Evolutionary conservation across 2,888 invertebrate species (phyloP).

Genomic region (Fragum sueziense): DNA sequence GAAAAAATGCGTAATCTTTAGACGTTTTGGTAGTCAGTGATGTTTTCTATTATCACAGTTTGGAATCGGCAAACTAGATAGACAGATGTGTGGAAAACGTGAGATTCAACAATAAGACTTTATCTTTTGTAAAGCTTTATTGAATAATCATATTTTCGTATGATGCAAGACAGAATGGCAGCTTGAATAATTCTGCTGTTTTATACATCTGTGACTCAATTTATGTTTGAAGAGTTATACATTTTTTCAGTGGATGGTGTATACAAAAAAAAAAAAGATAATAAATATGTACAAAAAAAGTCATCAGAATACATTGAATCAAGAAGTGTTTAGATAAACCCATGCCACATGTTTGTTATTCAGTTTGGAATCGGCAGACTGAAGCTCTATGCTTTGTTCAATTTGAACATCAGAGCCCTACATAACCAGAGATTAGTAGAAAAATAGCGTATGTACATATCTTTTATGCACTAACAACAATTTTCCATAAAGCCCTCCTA

Average conservation of each 20-base stretch:
- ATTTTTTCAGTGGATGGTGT: slow-evolving; percentile 10
- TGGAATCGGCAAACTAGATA: slow-evolving; percentile 24
- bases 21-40: background rate
- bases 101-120: no score
- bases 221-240: background rate
- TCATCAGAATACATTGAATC: background rate
- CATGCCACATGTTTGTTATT: background rate
- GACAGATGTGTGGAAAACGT: background rate
- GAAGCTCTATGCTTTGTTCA: background rate
- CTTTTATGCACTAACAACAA: no score
- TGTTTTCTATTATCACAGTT: slow-evolving; percentile 1
- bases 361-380: slow-evolving; percentile 22
- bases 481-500: no score
- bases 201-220: slow-evolving; percentile 6
- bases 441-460: no score
- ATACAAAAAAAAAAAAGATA: slow-evolving; percentile 7
- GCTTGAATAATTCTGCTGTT: background rate
- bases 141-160: no score
- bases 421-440: no score
- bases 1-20: background rate
- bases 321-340: background rate
- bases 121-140: no score
- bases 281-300: background rate
- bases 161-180: slow-evolving; percentile 1
- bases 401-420: background rate